Percentiles rank a stretch among this genome's conserved stretches.
phyloP scores from a whole-genome alignment of 2,797 vertebrate species.

The Cyprinodon diabolis region DNA sequence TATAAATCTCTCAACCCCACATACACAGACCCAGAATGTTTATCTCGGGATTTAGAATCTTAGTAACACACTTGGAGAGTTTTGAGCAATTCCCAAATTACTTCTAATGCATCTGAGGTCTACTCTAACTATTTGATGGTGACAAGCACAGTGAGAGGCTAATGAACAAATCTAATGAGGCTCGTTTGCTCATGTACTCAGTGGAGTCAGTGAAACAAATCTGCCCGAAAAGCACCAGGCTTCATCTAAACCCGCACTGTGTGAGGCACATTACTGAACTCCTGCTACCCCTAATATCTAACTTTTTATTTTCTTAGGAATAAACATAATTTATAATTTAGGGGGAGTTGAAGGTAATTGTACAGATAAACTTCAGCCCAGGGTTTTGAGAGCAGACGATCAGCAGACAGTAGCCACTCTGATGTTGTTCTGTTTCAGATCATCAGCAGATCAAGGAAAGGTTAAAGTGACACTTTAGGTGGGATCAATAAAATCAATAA shows the following conservation, averaged over 20 bases:
- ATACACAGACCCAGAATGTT: no score
- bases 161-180: slow-evolving; percentile 73
- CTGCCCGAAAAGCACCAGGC: slow-evolving; percentile 29
- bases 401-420: slow-evolving; percentile 1
- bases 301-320: not conserved
- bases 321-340: not conserved
- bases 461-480: slow-evolving; percentile 38
- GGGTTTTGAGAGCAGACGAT: not conserved
- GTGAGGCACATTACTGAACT: slow-evolving; percentile 11
- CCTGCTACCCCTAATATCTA: not conserved
- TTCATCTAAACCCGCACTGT: slow-evolving; percentile 12
- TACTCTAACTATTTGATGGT: slow-evolving; percentile 66
- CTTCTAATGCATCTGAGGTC: slow-evolving; percentile 49
- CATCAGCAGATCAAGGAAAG: slow-evolving; percentile 58
- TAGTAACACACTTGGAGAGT: not conserved
- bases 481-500: slow-evolving; percentile 32
- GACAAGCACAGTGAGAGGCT: slow-evolving; percentile 67
- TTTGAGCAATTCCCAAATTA: slow-evolving; percentile 31
- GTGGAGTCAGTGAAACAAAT: slow-evolving; percentile 51
- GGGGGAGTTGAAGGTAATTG: not conserved
- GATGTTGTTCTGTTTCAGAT: slow-evolving; percentile 41
- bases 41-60: no score
- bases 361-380: not conserved
- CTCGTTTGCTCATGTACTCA: slow-evolving; percentile 52
- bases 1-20: no score